phyloP scores from a whole-genome alignment of 2,797 vertebrate species.

The Pangasius krempfi region DNA sequence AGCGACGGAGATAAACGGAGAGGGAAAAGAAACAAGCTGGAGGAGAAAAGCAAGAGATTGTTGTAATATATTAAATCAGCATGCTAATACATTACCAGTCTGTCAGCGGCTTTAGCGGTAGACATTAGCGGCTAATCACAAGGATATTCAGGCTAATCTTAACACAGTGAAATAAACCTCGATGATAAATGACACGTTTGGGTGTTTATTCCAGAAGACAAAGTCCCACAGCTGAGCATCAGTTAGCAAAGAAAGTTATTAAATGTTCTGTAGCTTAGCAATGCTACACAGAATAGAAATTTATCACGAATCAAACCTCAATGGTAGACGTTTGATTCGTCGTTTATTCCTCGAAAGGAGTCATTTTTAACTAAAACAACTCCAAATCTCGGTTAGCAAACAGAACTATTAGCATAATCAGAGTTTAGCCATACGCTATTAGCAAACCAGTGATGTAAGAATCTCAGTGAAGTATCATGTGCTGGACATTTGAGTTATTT shows the following conservation, averaged over 20 bases:
- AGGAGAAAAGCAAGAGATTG: neutral
- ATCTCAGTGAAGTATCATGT: neutral
- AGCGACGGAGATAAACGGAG: neutral
- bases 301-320: neutral
- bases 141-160: neutral
- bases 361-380: neutral
- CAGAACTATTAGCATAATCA: neutral
- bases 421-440: neutral
- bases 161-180: neutral
- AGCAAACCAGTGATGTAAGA: neutral
- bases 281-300: neutral
- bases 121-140: conserved; percentile 10
- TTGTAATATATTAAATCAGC: neutral
- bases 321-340: neutral
- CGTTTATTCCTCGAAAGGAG: too few species aligned
- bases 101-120: neutral
- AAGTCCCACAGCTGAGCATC: neutral
- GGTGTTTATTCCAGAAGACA: neutral
- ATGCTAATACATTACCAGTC: neutral
- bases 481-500: neutral
- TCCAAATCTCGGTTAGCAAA: neutral
- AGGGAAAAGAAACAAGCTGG: neutral
- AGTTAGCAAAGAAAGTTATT: neutral
- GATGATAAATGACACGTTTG: conserved; percentile 3
- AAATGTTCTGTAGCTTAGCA: neutral